Evolutionary conservation across 2,888 invertebrate species (phyloP).

Genomic region (Plutella xylostella): DNA sequence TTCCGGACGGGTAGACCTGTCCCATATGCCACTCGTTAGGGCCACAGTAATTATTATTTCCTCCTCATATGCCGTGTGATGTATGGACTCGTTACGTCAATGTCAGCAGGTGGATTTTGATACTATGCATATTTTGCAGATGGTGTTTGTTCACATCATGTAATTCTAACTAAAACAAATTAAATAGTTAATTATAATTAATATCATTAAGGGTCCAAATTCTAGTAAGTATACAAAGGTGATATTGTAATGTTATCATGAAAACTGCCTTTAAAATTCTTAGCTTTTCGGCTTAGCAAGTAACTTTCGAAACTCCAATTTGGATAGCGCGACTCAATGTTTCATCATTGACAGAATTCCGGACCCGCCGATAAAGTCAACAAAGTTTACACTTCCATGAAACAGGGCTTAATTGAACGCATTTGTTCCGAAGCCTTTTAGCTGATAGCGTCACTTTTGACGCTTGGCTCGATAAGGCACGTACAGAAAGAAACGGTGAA

Average conservation of each 20-base stretch:
- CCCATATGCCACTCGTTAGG: slow-evolving; percentile 22
- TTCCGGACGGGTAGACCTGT: slow-evolving; percentile 24
- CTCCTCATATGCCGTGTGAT: slow-evolving; percentile 4
- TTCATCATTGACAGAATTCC: background rate
- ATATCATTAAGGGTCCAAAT: too few relatives aligned
- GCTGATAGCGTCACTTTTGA: slow-evolving; percentile 53
- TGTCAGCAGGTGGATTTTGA: slow-evolving; percentile 4
- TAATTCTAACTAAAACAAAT: too few relatives aligned
- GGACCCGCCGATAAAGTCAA: background rate
- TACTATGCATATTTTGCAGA: too few relatives aligned
- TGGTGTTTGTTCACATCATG: too few relatives aligned
- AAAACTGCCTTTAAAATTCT: too few relatives aligned
- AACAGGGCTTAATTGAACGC: slow-evolving; percentile 37
- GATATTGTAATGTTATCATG: too few relatives aligned
- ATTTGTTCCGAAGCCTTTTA: slow-evolving; percentile 46
- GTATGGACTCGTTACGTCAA: background rate
- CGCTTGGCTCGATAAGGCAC: slow-evolving; percentile 55
- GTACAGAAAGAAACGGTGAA: slow-evolving; percentile 18
- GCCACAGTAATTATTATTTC: slow-evolving; percentile 6
- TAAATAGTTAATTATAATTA: too few relatives aligned
- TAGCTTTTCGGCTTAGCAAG: too few relatives aligned
- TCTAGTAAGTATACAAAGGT: too few relatives aligned
- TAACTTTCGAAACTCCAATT: too few relatives aligned
- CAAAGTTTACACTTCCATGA: background rate
- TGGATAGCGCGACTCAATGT: too few relatives aligned